Conservation (phyloP, 2,888 invertebrate genomes). For the Seladonia tumulorum region DNA sequence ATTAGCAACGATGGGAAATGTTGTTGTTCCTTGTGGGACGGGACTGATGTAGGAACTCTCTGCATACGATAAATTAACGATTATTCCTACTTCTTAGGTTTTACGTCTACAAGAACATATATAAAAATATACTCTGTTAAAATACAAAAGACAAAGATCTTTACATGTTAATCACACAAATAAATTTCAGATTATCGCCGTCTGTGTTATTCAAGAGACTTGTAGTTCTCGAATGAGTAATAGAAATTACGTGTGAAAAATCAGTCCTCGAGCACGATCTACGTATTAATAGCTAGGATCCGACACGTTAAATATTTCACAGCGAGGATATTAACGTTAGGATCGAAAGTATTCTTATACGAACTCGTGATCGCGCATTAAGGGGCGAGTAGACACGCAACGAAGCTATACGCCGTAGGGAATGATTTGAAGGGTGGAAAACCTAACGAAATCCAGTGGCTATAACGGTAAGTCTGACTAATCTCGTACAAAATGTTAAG, state of each 20-base stretch:
- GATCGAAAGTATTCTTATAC: conserved; percentile 14
- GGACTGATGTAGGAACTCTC: too few species aligned
- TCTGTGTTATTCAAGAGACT: background rate
- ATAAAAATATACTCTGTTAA: background rate
- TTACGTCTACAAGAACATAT: too few species aligned
- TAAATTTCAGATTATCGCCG: background rate
- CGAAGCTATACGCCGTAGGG: conserved; percentile 33
- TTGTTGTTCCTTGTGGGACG: background rate
- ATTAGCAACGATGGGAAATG: background rate
- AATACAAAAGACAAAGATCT: background rate
- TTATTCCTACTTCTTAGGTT: background rate
- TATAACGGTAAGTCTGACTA: background rate
- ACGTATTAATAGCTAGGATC: background rate
- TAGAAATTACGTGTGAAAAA: background rate
- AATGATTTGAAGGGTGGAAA: conserved; percentile 15
- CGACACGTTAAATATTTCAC: background rate
- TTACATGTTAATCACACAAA: background rate
- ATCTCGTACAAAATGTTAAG: background rate
- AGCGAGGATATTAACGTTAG: conserved; percentile 21
- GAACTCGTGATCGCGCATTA: conserved; percentile 53
- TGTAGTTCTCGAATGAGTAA: background rate
- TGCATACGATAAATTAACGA: background rate
- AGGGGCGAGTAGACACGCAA: conserved; percentile 22
- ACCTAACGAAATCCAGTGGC: conserved; percentile 8
- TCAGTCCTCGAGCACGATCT: background rate